Base-by-base conservation (phyloP, 2,797 vertebrate genomes). In the Onychomys arenicola region DNA sequence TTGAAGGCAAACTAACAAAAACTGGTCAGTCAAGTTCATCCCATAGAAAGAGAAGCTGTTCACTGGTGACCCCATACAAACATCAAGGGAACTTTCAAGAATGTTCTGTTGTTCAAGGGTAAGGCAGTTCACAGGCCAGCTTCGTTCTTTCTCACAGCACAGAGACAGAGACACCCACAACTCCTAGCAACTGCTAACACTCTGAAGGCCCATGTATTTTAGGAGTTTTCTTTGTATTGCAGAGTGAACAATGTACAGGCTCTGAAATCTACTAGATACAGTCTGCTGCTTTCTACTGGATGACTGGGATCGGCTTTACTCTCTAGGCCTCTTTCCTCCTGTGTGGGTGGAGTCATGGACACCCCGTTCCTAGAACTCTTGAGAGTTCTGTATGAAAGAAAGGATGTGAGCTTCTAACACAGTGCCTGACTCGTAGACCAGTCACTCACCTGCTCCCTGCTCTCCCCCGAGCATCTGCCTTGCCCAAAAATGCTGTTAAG, bases 321-420 rank as follows among this genome's bases (percentile, higher is more conserved):
- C 76, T 57, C 61, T 34, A 59, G 76, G 27, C 27, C 43, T 76
- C 81, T 91, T 82, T 73, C 12, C 88, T 96, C 27, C 23, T 29
- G 27, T 0, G 10, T 43, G 69, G 49, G 25, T 10, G 67, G 85
- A 71, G 73, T n/a, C 75, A 46, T 3, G 40, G 89, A 89, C 12
- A 65, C 3, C 23, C 10, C 12, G 13, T 67, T 89, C 43, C 21
- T 59, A 25, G 61, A 75, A 82, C 27, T 46, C 81, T 65, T 11
- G 3, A 63, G n/a, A 37, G 21, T 2, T 32, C 82, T 8, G 46
- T 0, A 4, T 5, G 14, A 29, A 27, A 12, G 46, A 40, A 63
- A 40, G 65, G 13, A 16, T 6, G 1, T 0, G 40, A 69, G 23
- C 21, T 84, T 59, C 34, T 55, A 21, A 23, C 0, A 2, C 0